A percentile compares a stretch with the other conserved stretches of the same genome.
phyloP scores from a whole-genome alignment of 2,888 invertebrate genomes.

The Drosophila setosimentum region DNA sequence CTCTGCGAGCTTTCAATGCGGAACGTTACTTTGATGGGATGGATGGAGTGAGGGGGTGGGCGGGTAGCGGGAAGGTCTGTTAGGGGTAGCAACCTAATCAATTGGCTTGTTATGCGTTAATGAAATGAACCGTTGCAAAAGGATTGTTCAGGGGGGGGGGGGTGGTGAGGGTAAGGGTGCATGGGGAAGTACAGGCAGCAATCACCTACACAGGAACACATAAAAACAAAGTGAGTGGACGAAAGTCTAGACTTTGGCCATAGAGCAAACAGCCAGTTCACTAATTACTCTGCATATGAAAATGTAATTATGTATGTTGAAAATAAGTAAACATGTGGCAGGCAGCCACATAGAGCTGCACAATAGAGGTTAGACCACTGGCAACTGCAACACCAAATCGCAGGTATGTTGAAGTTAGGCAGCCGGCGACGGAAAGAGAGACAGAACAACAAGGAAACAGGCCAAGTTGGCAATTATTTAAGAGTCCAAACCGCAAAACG shows the following conservation, averaged over 20 bases:
- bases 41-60: not conserved
- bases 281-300: slow-evolving; percentile 63
- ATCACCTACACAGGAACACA: slow-evolving; percentile 5
- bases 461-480: slow-evolving; percentile 51
- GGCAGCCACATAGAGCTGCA: slow-evolving; percentile 49
- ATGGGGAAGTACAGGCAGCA: not conserved
- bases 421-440: not conserved
- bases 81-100: slow-evolving; percentile 53
- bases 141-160: not conserved
- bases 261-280: slow-evolving; percentile 20
- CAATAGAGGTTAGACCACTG: slow-evolving; percentile 55
- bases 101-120: slow-evolving; percentile 63
- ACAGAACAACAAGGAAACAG: slow-evolving; percentile 11
- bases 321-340: slow-evolving; percentile 57
- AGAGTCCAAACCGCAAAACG: slow-evolving; percentile 31
- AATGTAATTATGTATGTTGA: slow-evolving; percentile 60
- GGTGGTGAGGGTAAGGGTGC: not conserved
- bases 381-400: slow-evolving; percentile 21
- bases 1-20: slow-evolving; percentile 4
- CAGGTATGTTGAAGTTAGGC: not conserved
- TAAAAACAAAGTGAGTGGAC: slow-evolving; percentile 22
- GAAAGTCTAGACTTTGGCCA: slow-evolving; percentile 42
- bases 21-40: not conserved
- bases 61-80: not conserved
- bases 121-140: slow-evolving; percentile 45